These are phyloP conservation scores for Chromis chromis DNA, from an alignment of 2,797 vertebrate species.

Conservation along the genomic window DNA sequence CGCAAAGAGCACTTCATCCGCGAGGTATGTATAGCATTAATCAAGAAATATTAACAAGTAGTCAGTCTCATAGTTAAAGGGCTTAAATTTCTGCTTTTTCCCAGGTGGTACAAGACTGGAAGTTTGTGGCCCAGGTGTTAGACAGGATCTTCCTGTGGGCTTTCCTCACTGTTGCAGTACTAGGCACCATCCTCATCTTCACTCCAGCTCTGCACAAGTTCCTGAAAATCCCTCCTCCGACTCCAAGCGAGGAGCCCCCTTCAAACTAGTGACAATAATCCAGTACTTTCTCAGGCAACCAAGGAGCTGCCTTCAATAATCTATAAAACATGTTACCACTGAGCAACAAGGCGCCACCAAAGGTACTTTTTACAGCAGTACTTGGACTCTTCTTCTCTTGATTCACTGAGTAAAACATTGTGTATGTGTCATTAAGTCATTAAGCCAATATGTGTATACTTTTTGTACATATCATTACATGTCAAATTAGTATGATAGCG, in stretches of 20 bases:
- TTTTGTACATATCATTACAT: constrained; percentile 5
- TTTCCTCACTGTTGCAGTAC: constrained; percentile 90
- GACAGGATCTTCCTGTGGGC: constrained; percentile 97
- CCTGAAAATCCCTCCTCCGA: constrained; percentile 81
- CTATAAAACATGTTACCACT: constrained; percentile 12
- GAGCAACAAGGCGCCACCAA: constrained; percentile 15
- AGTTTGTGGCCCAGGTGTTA: constrained; percentile 96
- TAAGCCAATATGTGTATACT: not conserved
- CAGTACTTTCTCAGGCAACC: not conserved
- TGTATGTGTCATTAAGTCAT: constrained; percentile 7
- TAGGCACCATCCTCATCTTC: constrained; percentile 94
- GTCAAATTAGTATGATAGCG: not conserved
- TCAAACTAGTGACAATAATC: constrained; percentile 54
- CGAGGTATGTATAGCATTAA: constrained; percentile 83
- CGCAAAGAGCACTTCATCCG: constrained; percentile 95
- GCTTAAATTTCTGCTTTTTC: constrained; percentile 6
- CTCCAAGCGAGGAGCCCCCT: constrained; percentile 68
- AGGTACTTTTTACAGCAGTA: constrained; percentile 6
- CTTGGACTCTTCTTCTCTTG: constrained; percentile 11
- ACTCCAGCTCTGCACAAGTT: constrained; percentile 92
- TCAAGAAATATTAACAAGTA: not conserved
- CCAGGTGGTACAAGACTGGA: constrained; percentile 97
- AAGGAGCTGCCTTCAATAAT: constrained; percentile 12
- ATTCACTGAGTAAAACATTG: constrained; percentile 14
- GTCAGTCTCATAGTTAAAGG: not conserved